phyloP scores from a whole-genome alignment of 2,888 invertebrate species.

The Patella ulyssiponensis region DNA sequence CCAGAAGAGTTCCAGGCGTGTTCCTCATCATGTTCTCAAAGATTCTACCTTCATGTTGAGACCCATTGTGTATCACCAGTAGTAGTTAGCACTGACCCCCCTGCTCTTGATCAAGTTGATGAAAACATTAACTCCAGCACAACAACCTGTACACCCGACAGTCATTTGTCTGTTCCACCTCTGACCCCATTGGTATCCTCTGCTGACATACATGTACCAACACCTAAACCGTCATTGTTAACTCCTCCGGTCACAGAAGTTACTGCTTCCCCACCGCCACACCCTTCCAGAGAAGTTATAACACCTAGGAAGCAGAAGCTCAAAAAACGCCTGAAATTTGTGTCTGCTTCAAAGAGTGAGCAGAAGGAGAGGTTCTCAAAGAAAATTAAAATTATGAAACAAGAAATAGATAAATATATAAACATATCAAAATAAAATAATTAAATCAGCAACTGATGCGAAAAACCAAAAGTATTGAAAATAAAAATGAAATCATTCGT shows the following conservation, averaged over 20 bases:
- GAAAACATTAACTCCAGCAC: no score
- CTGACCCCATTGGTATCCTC: no score
- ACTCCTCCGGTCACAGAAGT: not conserved
- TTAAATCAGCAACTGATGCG: not conserved
- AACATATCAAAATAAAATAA: not conserved
- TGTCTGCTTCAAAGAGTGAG: not conserved
- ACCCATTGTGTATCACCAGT: no score
- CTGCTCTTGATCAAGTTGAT: no score
- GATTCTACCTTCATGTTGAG: no score
- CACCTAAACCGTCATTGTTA: no score
- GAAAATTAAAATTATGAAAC: not conserved
- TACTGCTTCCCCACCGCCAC: not conserved
- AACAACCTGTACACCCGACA: no score
- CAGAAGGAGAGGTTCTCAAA: not conserved
- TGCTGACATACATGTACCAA: no score
- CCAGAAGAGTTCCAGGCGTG: no score
- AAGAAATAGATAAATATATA: not conserved
- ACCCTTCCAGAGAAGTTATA: not conserved
- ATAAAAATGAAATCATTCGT: not conserved
- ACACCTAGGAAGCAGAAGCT: slow-evolving; percentile 1
- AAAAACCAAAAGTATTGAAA: not conserved
- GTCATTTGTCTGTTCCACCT: not conserved
- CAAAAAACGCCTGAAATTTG: not conserved
- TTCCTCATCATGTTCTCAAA: not conserved
- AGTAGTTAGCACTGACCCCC: no score